phyloP scores from a whole-genome alignment of 2,113 vertebrate genomes.

The Microcebus jonahi region DNA sequence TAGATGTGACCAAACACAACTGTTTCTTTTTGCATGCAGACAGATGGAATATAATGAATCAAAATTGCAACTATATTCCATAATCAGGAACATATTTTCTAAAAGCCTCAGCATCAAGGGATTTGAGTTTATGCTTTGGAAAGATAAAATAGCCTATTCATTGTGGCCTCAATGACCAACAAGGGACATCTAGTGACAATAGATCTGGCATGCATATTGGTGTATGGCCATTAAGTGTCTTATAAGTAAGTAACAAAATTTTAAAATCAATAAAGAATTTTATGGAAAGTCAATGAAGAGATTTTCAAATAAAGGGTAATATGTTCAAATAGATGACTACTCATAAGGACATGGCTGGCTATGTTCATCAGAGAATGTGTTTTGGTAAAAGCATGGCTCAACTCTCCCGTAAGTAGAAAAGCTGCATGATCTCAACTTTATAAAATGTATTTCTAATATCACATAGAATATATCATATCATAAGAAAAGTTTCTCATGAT shows the following conservation, averaged over 20 bases:
- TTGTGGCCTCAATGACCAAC: constrained; percentile 51
- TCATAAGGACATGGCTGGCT: constrained; percentile 50
- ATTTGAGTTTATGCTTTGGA: constrained; percentile 62
- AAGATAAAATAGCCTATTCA: constrained; percentile 45
- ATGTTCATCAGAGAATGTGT: background rate
- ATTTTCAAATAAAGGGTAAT: constrained; percentile 58
- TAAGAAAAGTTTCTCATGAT: background rate
- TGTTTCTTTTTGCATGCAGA: constrained; percentile 1
- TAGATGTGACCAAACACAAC: constrained; percentile 32
- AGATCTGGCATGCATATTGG: constrained; percentile 13
- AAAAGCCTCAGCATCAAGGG: constrained; percentile 41
- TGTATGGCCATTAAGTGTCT: constrained; percentile 44
- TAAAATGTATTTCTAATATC: background rate
- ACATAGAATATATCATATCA: background rate
- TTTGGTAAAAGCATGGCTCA: background rate
- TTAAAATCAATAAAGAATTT: constrained; percentile 69
- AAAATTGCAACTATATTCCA: constrained; percentile 47
- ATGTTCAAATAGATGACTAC: constrained; percentile 58
- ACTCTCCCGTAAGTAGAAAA: background rate
- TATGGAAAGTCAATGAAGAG: constrained; percentile 61
- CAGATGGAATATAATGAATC: constrained; percentile 32
- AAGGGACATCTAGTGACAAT: constrained; percentile 36
- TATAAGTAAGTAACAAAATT: constrained; percentile 64
- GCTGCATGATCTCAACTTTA: background rate
- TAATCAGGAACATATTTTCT: constrained; percentile 56